A percentile compares a stretch with the other conserved stretches of the same genome.
These are phyloP conservation scores for Limenitis arthemis DNA, from an alignment of 2,888 invertebrate species.

Conservation along the genomic window DNA sequence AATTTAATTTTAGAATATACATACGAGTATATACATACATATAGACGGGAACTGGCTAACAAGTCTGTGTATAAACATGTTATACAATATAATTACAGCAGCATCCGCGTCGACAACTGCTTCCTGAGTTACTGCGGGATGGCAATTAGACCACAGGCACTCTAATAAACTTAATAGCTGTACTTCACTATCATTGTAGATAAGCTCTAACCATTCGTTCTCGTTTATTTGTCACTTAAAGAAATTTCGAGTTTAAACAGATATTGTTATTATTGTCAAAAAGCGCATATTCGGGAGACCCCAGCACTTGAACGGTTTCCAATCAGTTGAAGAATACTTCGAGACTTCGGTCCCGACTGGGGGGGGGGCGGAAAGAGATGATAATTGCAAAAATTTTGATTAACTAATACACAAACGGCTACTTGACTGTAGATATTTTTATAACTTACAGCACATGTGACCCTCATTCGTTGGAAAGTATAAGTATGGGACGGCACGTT, in stretches of 20 bases:
- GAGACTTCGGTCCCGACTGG: too few relatives aligned
- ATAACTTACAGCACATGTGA: not conserved
- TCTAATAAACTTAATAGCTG: conserved; percentile 7
- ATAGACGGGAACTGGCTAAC: not conserved
- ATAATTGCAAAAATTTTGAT: too few relatives aligned
- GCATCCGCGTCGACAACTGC: conserved; percentile 4
- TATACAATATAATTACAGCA: not conserved
- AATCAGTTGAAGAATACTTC: too few relatives aligned
- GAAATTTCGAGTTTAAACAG: not conserved
- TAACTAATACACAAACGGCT: too few relatives aligned
- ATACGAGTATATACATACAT: too few relatives aligned
- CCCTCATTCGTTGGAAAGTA: too few relatives aligned
- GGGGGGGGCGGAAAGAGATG: too few relatives aligned
- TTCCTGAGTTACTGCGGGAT: conserved; percentile 4
- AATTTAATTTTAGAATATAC: too few relatives aligned
- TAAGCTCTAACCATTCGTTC: not conserved
- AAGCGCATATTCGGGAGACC: too few relatives aligned
- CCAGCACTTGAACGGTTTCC: too few relatives aligned
- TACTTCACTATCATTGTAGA: not conserved
- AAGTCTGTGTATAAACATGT: not conserved
- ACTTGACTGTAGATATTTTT: not conserved
- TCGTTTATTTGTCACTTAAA: not conserved
- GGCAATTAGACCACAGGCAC: conserved; percentile 7
- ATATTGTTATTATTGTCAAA: too few relatives aligned
- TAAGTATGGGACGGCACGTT: too few relatives aligned